Conservation (phyloP, 2,113 vertebrate species). For the Misgurnus anguillicaudatus region DNA sequence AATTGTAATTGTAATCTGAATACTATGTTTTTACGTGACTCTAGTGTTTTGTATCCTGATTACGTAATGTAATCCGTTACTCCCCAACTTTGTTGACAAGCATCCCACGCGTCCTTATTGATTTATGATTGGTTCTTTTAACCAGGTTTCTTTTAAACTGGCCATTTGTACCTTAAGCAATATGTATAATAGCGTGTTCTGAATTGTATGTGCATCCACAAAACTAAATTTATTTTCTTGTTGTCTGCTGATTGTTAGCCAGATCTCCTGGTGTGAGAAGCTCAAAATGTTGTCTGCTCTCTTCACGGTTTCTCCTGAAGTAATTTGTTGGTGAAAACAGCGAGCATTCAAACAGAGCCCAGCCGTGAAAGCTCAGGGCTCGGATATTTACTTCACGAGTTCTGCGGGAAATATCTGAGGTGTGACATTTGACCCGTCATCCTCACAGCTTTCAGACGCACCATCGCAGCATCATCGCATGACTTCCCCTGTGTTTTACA, state of each 20-base stretch:
- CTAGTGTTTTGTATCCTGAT: no score
- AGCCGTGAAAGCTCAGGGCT: conserved; percentile 26
- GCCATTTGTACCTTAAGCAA: no score
- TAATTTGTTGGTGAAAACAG: conserved; percentile 24
- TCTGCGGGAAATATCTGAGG: neutral
- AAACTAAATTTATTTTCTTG: no score
- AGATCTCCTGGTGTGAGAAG: conserved; percentile 17
- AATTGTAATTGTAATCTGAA: no score
- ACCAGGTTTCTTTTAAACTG: no score
- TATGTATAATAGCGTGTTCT: no score
- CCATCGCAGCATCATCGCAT: conserved; percentile 1
- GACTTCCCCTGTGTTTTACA: conserved; percentile 6
- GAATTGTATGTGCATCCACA: no score
- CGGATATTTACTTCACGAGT: conserved; percentile 23
- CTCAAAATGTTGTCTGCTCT: conserved; percentile 3
- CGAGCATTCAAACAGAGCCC: neutral
- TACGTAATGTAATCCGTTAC: no score
- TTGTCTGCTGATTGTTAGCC: neutral
- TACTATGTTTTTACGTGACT: no score
- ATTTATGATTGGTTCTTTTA: no score
- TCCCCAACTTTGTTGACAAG: no score
- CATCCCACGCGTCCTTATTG: no score
- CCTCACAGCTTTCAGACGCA: conserved; percentile 12
- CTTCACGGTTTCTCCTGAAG: neutral
- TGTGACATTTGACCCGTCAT: conserved; percentile 31